phyloP scores from a whole-genome alignment of 2,888 invertebrate genomes.

The Trichogramma dendrolimi region DNA sequence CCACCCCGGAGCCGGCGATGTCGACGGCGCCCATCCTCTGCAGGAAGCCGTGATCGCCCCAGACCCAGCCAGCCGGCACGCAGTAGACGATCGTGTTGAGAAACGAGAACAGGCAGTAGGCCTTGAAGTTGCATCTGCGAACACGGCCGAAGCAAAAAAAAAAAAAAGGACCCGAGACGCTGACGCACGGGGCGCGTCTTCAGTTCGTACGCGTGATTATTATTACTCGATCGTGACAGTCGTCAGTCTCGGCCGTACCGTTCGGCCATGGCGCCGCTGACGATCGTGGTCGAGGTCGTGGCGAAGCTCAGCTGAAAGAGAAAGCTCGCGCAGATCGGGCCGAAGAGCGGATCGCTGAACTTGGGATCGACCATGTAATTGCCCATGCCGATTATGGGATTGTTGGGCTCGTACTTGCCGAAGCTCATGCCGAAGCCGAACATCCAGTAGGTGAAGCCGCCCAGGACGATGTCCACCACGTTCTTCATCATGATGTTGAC shows the following conservation, averaged over 20 bases:
- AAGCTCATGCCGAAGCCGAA: conserved; percentile 92
- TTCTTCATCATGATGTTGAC: conserved; percentile 98
- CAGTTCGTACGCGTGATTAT: not conserved
- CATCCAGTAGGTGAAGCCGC: conserved; percentile 90
- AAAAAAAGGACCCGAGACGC: too few species aligned
- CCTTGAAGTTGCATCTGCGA: conserved; percentile 79
- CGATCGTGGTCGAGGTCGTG: conserved; percentile 86
- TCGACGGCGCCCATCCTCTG: conserved; percentile 81
- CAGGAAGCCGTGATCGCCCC: conserved; percentile 85
- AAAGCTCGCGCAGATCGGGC: conserved; percentile 81
- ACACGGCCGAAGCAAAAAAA: conserved; percentile 1
- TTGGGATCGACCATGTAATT: conserved; percentile 71
- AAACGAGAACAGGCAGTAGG: conserved; percentile 85
- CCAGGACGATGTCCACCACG: conserved; percentile 86
- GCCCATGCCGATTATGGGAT: conserved; percentile 79
- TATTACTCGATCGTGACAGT: not conserved
- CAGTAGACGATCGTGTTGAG: conserved; percentile 87
- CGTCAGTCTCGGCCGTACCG: conserved; percentile 55
- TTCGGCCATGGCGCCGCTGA: conserved; percentile 93
- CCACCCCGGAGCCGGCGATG: conserved; percentile 88
- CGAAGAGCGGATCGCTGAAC: conserved; percentile 72
- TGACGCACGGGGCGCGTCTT: not conserved
- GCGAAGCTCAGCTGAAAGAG: conserved; percentile 87
- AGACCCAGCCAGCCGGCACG: conserved; percentile 90
- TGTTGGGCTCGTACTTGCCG: conserved; percentile 68